Base-by-base conservation (phyloP, 2,113 vertebrate genomes). In the Heptranchias perlo region DNA sequence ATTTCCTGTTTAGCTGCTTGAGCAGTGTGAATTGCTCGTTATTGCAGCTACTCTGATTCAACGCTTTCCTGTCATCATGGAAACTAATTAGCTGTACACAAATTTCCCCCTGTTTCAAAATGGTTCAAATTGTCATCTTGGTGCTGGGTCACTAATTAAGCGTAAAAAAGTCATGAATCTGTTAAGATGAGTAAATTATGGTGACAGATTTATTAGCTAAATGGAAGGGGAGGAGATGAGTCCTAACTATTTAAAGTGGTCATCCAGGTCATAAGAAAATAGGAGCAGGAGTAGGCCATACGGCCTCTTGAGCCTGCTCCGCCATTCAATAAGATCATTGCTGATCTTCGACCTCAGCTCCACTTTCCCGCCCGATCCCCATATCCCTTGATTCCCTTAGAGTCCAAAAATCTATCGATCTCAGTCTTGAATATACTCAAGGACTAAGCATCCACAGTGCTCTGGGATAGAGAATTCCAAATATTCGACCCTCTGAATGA, bases 1-100 rank as follows among this genome's bases (percentile, higher is more conserved):
- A 62, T 93, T 93, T 93, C 89, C 89, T 62, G 54, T 39, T 62
- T 93, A 93, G 35, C 58, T 62, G 89, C 58, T 23, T 93, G 58
- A 93, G n/a, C 89, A 93, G n/a, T 93, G 89, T 93, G 89, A 93
- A 93, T 35, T 93, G 89, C 58, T 93, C 58, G 64, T 93, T 93
- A 93, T 62, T 93, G 89, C 58, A 62, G 35, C 89, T 23, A 39
- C n/a, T 64, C 89, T 44, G 89, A 62, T 64, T 93, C 58, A 64
- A 6, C 39, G 89, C 58, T 61, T 61, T n/a, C 18, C 54, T 92
- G 54, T 92, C 54, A 92, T 92, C 16, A 62, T 61, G 35, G 52
- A 92, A 92, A 58, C 89, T 93, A 64, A 62, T 93, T 93, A n/a
- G 89, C 89, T 93, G 54, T 23, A 6, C 35, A 93, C 58, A 93